Percentiles rank a stretch among this genome's conserved stretches.
These are phyloP conservation scores for Synergus umbraculus DNA, from an alignment of 2,888 invertebrate species.

Conservation along the genomic window DNA sequence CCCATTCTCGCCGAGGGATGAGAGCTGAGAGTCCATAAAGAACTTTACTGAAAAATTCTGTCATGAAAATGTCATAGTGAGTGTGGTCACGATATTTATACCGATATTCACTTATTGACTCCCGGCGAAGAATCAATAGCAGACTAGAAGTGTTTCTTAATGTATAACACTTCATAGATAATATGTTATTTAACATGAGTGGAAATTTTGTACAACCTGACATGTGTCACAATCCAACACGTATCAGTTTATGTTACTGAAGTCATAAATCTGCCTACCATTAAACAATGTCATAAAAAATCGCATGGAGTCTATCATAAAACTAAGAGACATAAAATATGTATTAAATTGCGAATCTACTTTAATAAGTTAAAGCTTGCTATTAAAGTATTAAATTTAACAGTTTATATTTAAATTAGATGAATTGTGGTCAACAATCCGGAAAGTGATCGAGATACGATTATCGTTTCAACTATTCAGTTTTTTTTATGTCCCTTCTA, in stretches of 20 bases:
- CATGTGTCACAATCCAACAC: not conserved
- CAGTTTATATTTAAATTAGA: not conserved
- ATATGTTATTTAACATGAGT: not conserved
- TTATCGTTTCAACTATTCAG: constrained; percentile 18
- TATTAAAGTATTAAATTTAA: not conserved
- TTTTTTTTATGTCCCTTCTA: constrained; percentile 3
- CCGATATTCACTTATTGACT: constrained; percentile 16
- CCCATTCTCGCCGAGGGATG: not conserved
- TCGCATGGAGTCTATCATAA: not conserved
- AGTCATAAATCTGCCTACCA: not conserved
- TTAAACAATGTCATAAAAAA: not conserved
- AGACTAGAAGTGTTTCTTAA: not conserved
- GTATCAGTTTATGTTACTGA: not conserved
- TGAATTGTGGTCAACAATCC: not conserved
- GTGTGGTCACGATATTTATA: constrained; percentile 13
- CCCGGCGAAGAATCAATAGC: not conserved
- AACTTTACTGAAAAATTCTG: constrained; percentile 20
- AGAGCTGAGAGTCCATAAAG: constrained; percentile 4
- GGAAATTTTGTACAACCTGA: constrained; percentile 1
- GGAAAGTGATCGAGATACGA: constrained; percentile 25
- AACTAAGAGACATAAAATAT: not conserved
- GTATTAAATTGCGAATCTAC: not conserved
- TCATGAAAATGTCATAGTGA: constrained; percentile 27
- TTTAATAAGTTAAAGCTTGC: not conserved
- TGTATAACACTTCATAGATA: not conserved